Evolutionary conservation across 2,888 invertebrate genomes (phyloP).

Genomic region (Drosophila tanythrix): DNA sequence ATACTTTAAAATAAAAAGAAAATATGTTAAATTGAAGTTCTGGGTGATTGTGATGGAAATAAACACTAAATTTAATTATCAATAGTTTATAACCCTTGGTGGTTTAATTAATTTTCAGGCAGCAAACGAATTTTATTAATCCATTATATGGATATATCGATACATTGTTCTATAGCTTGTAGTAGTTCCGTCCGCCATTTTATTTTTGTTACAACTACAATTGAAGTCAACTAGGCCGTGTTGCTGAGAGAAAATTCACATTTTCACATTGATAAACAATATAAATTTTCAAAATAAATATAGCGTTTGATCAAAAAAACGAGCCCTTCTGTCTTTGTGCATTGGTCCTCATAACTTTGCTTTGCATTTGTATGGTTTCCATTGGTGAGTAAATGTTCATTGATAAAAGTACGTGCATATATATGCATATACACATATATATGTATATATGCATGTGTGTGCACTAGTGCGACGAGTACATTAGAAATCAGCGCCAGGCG

Average conservation of each 20-base stretch:
- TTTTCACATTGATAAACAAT: conserved; percentile 60
- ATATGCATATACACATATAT: conserved; percentile 37
- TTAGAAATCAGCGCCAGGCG: conserved; percentile 43
- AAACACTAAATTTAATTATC: background rate
- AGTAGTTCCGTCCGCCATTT: conserved; percentile 43
- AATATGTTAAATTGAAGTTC: background rate
- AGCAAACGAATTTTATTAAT: background rate
- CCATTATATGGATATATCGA: conserved; percentile 27
- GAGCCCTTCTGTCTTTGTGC: conserved; percentile 73
- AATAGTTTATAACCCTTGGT: background rate
- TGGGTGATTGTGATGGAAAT: too few relatives aligned
- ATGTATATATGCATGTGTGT: conserved; percentile 34
- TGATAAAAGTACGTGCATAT: conserved; percentile 55
- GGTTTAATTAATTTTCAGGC: background rate
- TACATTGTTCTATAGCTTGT: conserved; percentile 5
- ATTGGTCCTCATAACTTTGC: conserved; percentile 73
- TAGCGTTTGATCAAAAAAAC: conserved; percentile 55
- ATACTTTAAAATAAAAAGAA: background rate
- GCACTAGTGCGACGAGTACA: conserved; percentile 36
- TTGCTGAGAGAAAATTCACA: conserved; percentile 60
- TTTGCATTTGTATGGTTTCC: conserved; percentile 75
- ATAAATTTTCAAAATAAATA: conserved; percentile 71
- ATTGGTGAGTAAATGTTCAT: conserved; percentile 82
- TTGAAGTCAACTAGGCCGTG: conserved; percentile 61
- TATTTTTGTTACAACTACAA: conserved; percentile 54